Percentiles rank a stretch among this genome's conserved stretches.
These are phyloP conservation scores for Lysandra coridon DNA, from an alignment of 2,888 invertebrate genomes.

Conservation along the genomic window DNA sequence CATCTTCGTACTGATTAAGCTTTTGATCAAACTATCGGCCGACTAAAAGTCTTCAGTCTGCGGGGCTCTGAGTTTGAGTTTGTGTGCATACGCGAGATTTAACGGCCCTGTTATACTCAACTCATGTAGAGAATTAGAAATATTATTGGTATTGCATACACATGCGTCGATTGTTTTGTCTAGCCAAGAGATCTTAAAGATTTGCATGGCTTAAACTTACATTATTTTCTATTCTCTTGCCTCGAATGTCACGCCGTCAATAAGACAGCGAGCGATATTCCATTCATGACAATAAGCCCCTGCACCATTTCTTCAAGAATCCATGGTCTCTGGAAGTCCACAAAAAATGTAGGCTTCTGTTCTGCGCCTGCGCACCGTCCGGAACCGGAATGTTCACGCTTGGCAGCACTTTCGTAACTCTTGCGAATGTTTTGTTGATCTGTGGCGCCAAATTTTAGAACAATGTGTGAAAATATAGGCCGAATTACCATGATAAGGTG, in stretches of 20 bases:
- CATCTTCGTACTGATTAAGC: too few relatives aligned
- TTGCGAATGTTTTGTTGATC: slow-evolving; percentile 72
- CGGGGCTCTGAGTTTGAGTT: too few relatives aligned
- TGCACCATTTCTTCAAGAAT: not conserved
- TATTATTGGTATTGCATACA: too few relatives aligned
- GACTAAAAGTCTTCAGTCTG: too few relatives aligned
- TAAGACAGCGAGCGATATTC: not conserved
- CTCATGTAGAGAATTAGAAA: too few relatives aligned
- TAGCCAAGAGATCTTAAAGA: too few relatives aligned
- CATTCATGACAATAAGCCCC: not conserved
- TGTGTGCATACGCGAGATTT: too few relatives aligned
- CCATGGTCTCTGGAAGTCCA: not conserved
- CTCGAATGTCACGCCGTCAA: not conserved
- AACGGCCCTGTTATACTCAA: too few relatives aligned
- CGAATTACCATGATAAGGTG: not conserved
- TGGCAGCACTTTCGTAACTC: slow-evolving; percentile 75
- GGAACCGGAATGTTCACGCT: slow-evolving; percentile 77
- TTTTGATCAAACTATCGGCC: too few relatives aligned
- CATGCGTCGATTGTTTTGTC: too few relatives aligned
- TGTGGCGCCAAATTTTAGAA: not conserved
- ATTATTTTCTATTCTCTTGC: too few relatives aligned
- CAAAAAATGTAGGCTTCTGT: slow-evolving; percentile 42
- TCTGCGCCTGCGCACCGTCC: slow-evolving; percentile 68
- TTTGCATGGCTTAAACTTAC: too few relatives aligned
- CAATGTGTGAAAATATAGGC: not conserved